Evolutionary conservation across 1,140 invertebrate genomes (phyloP).

Genomic region (Zophobas morio): DNA sequence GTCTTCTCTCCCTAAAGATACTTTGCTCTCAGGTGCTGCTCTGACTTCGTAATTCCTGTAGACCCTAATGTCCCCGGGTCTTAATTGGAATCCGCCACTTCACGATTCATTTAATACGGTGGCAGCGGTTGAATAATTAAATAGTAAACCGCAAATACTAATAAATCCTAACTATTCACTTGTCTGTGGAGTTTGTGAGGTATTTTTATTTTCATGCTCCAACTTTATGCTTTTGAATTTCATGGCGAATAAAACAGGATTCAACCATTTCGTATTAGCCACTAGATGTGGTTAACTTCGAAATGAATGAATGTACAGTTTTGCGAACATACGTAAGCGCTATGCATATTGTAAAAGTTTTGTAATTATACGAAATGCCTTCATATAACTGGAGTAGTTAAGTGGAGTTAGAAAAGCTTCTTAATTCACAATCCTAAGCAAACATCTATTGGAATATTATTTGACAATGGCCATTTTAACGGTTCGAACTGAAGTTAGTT

Average conservation of each 20-base stretch:
- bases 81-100: slow-evolving; percentile 42
- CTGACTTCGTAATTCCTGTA: slow-evolving; percentile 35
- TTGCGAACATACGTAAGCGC: slow-evolving; percentile 35
- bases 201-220: slow-evolving; percentile 20
- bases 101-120: slow-evolving; percentile 38
- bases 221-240: slow-evolving; percentile 18
- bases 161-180: slow-evolving; percentile 26
- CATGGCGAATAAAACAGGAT: slow-evolving; percentile 9
- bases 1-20: slow-evolving; percentile 36
- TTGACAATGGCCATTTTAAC: slow-evolving; percentile 26
- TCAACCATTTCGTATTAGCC: slow-evolving; percentile 15
- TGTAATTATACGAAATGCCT: slow-evolving; percentile 44
- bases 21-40: slow-evolving; percentile 39
- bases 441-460: slow-evolving; percentile 30
- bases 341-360: slow-evolving; percentile 46
- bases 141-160: slow-evolving; percentile 32
- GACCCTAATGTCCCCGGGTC: slow-evolving; percentile 35
- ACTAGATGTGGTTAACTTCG: slow-evolving; percentile 19
- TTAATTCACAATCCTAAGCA: slow-evolving; percentile 40
- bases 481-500: neutral
- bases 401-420: slow-evolving; percentile 41
- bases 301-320: slow-evolving; percentile 35
- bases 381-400: slow-evolving; percentile 24
- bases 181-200: neutral
- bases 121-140: slow-evolving; percentile 40